These are phyloP conservation scores for Columba livia DNA, from an alignment of 2,113 vertebrate species.

Conservation along the genomic window DNA sequence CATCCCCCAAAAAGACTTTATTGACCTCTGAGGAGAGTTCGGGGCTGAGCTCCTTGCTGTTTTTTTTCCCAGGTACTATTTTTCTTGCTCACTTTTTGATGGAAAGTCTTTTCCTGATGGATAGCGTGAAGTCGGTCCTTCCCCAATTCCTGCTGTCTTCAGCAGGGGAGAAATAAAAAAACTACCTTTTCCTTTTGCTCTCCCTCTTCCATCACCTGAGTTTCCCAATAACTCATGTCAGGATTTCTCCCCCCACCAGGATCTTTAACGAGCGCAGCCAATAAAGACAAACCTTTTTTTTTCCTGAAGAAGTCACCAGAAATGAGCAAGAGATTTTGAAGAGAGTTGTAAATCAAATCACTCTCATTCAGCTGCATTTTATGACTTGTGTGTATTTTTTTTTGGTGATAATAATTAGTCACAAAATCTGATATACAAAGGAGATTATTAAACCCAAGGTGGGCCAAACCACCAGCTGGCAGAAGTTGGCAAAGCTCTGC, in stretches of 20 bases:
- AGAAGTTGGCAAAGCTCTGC: background rate
- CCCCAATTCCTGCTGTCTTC: conserved; percentile 55
- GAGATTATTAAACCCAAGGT: background rate
- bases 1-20: background rate
- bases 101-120: conserved; percentile 65
- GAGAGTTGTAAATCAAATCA: background rate
- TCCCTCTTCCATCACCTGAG: conserved; percentile 39
- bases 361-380: background rate
- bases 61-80: conserved; percentile 5
- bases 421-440: background rate
- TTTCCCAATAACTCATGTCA: conserved; percentile 55
- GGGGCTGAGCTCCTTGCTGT: background rate
- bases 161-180: conserved; percentile 1
- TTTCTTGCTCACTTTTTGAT: conserved; percentile 61
- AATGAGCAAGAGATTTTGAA: background rate
- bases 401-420: background rate
- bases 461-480: background rate
- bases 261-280: background rate
- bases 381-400: background rate
- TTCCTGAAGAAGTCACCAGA: background rate
- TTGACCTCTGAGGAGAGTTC: background rate
- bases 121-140: conserved; percentile 55
- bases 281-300: conserved; percentile 24
- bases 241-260: conserved; percentile 11
- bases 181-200: background rate